Evolutionary conservation across 2,888 invertebrate species (phyloP).

Genomic region (Drosophila sordidula): DNA sequence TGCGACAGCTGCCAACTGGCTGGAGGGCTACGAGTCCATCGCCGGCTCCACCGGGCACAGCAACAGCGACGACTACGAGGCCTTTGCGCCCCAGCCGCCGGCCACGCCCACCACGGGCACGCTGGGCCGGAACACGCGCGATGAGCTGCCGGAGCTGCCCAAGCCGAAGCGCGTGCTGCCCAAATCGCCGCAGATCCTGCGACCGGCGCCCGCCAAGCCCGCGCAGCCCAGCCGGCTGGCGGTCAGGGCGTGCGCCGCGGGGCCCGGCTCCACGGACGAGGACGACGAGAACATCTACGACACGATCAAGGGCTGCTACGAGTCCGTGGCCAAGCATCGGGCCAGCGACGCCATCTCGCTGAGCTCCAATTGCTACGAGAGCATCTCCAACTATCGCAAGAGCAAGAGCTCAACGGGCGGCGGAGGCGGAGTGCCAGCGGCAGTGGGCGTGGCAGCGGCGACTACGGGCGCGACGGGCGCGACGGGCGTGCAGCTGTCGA

Average conservation of each 20-base stretch:
- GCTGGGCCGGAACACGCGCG: conserved; percentile 79
- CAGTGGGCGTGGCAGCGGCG: not conserved
- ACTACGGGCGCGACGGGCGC: not conserved
- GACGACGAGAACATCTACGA: conserved; percentile 88
- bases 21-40: conserved; percentile 83
- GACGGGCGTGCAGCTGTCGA: conserved; percentile 61
- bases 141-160: conserved; percentile 79
- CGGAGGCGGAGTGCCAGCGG: not conserved
- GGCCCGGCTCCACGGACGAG: conserved; percentile 41
- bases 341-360: conserved; percentile 73
- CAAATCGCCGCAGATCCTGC: conserved; percentile 65
- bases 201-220: conserved; percentile 66
- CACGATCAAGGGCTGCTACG: conserved; percentile 87
- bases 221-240: conserved; percentile 10
- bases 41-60: conserved; percentile 58
- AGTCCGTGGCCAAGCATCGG: conserved; percentile 66
- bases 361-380: conserved; percentile 84
- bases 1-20: conserved; percentile 53
- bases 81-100: conserved; percentile 55
- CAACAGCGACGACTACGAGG: conserved; percentile 82
- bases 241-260: not conserved
- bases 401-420: conserved; percentile 16
- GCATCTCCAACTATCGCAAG: conserved; percentile 79
- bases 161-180: conserved; percentile 82
- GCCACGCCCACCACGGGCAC: conserved; percentile 62